These are phyloP conservation scores for Elymnias hypermnestra DNA, from an alignment of 1,140 invertebrate species.

Conservation along the genomic window DNA sequence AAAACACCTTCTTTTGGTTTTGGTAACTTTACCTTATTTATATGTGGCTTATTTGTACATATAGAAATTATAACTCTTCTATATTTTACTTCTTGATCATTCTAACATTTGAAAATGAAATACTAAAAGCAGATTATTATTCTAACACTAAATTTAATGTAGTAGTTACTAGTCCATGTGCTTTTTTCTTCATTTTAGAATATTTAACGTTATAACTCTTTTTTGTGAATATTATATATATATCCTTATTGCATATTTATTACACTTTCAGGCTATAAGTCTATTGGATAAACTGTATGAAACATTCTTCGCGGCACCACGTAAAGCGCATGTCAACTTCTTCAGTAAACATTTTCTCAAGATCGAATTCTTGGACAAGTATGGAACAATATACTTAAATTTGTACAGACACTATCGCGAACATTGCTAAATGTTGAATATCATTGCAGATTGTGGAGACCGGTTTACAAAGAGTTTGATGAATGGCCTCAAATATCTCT, in stretches of 20 bases:
- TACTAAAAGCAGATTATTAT: too few species aligned
- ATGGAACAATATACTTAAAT: conserved; percentile 48
- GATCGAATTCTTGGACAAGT: conserved; percentile 75
- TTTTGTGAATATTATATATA: conserved; percentile 21
- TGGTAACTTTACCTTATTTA: too few species aligned
- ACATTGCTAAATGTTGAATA: conserved; percentile 13
- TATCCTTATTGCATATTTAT: conserved; percentile 66
- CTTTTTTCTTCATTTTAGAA: too few species aligned
- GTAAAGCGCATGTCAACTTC: conserved; percentile 61
- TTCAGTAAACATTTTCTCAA: conserved; percentile 73
- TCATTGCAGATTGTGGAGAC: conserved; percentile 57
- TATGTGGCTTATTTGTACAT: too few species aligned
- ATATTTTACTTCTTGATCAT: too few species aligned
- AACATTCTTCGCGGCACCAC: conserved; percentile 65
- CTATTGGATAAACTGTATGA: conserved; percentile 74
- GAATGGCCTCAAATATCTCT: conserved; percentile 63
- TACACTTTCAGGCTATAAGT: conserved; percentile 72
- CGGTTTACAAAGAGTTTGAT: conserved; percentile 70
- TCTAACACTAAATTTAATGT: too few species aligned
- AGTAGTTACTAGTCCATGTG: too few species aligned
- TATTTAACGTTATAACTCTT: too few species aligned
- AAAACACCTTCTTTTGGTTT: too few species aligned
- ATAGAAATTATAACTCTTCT: too few species aligned
- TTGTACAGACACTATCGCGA: conserved; percentile 9
- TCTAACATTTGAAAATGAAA: too few species aligned